phyloP scores from a whole-genome alignment of 2,113 vertebrate genomes.

The Paramormyrops kingsleyae region DNA sequence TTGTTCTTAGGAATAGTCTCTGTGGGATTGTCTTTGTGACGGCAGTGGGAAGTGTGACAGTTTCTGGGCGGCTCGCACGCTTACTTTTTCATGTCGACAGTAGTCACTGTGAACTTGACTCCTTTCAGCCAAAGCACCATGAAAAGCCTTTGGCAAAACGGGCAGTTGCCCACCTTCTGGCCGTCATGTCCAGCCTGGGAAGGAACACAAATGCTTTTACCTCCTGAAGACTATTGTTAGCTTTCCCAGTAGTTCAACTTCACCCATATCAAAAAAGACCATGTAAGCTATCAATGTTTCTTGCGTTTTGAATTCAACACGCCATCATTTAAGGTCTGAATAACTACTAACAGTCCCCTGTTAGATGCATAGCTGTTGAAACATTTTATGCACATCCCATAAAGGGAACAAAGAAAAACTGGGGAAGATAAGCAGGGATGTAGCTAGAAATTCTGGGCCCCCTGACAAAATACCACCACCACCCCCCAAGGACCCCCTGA shows the following conservation, averaged over 20 bases:
- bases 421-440: not conserved
- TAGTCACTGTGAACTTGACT: conserved; percentile 93
- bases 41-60: too few relatives aligned
- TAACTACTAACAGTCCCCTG: not conserved
- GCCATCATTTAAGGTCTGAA: not conserved
- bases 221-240: not conserved
- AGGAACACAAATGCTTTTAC: not conserved
- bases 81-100: conserved; percentile 94
- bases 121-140: conserved; percentile 98
- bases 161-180: conserved; percentile 90
- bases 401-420: not conserved
- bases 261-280: not conserved
- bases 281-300: not conserved
- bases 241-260: not conserved
- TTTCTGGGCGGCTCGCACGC: conserved; percentile 63
- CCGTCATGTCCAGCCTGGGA: conserved; percentile 85
- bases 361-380: not conserved
- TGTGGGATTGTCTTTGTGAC: not conserved
- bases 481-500: not conserved
- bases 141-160: conserved; percentile 93
- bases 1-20: not conserved
- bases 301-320: not conserved
- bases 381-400: not conserved
- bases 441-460: not conserved
- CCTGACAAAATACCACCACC: not conserved